Percentiles rank a stretch among this genome's conserved stretches.
These are phyloP conservation scores for Leptobrachium leishanense DNA, from an alignment of 2,113 vertebrate species.

Conservation along the genomic window DNA sequence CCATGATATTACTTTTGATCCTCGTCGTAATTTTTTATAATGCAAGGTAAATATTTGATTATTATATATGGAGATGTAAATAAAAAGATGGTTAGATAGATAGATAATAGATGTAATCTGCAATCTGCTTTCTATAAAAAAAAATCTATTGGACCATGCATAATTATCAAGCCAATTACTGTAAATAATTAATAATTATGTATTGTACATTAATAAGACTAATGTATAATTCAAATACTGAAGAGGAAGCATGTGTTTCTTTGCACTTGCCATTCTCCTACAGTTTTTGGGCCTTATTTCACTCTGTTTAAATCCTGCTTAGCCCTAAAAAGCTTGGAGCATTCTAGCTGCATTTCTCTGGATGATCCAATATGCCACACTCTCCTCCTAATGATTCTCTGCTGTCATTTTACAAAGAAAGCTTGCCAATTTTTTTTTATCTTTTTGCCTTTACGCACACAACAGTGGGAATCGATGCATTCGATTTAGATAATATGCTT, in stretches of 20 bases:
- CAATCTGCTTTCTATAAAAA: background rate
- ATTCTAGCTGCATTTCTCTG: background rate
- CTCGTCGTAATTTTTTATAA: too few relatives aligned
- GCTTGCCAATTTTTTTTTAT: too few relatives aligned
- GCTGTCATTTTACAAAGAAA: too few relatives aligned
- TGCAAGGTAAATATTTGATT: too few relatives aligned
- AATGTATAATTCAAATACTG: background rate
- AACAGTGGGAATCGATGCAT: too few relatives aligned
- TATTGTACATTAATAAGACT: background rate
- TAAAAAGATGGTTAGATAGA: too few relatives aligned
- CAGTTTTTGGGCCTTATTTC: background rate
- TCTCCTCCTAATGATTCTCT: too few relatives aligned
- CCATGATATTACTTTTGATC: too few relatives aligned
- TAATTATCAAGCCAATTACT: slow-evolving; percentile 1
- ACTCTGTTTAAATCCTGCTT: background rate
- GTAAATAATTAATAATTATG: slow-evolving; percentile 5
- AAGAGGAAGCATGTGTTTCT: background rate
- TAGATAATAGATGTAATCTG: too few relatives aligned
- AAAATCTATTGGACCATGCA: background rate
- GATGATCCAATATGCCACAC: background rate
- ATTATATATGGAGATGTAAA: too few relatives aligned
- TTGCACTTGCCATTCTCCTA: background rate
- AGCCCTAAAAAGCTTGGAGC: background rate
- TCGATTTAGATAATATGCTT: too few relatives aligned
- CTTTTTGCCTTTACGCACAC: too few relatives aligned